These are phyloP conservation scores for Myotis daubentonii DNA, from an alignment of 2,797 vertebrate genomes.

Conservation along the genomic window DNA sequence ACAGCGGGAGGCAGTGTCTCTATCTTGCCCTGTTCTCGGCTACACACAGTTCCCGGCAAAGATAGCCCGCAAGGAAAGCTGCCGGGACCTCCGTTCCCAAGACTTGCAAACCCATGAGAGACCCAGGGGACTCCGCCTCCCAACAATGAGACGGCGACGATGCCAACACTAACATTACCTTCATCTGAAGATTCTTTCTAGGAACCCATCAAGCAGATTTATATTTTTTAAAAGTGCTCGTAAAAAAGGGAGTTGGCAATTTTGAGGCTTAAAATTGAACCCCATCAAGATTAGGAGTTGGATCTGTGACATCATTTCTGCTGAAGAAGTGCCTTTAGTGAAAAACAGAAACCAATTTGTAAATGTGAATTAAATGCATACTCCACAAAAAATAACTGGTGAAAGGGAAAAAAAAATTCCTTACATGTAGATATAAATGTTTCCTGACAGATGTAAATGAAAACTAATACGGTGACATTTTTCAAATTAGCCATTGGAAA, in stretches of 20 bases:
- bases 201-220: background rate
- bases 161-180: background rate
- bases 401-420: slow-evolving; percentile 67
- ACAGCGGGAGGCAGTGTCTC: accelerated
- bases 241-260: background rate
- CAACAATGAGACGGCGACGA: background rate
- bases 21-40: background rate
- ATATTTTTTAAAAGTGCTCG: background rate
- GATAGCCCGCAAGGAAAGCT: background rate
- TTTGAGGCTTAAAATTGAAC: background rate
- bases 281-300: slow-evolving; percentile 14
- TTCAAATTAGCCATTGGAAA: slow-evolving; percentile 82
- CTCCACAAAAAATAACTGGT: slow-evolving; percentile 79
- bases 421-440: slow-evolving; percentile 82
- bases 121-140: background rate
- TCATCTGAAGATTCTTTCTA: background rate
- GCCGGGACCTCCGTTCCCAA: background rate
- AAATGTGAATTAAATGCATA: slow-evolving; percentile 84
- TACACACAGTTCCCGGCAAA: background rate
- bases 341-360: slow-evolving; percentile 86
- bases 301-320: slow-evolving; percentile 81
- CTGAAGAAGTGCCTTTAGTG: slow-evolving; percentile 80
- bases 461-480: slow-evolving; percentile 83
- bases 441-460: slow-evolving; percentile 85
- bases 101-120: background rate